A percentile compares a stretch with the other conserved stretches of the same genome.
phyloP scores from a whole-genome alignment of 37 sponge, comb jelly and placozoan genomes.

The Agelas oroides region DNA sequence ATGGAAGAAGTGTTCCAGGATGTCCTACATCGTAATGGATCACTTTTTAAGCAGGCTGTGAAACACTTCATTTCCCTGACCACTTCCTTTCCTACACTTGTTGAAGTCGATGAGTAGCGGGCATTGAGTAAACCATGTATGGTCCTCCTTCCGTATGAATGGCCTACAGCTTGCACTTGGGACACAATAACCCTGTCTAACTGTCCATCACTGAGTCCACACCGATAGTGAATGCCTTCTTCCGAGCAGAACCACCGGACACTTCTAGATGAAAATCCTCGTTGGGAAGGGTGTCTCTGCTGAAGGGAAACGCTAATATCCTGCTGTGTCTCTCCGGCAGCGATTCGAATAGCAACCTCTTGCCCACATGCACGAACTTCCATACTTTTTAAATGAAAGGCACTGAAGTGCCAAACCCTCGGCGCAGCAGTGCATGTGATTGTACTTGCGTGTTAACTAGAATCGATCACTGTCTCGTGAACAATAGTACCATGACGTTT shows the following conservation, averaged over 20 bases:
- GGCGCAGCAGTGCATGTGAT: too few relatives aligned
- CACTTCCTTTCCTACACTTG: background rate
- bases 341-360: slow-evolving; percentile 1
- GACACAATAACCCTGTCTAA: slow-evolving; percentile 8
- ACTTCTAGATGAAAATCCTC: too few relatives aligned
- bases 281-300: background rate
- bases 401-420: too few relatives aligned
- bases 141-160: too few relatives aligned
- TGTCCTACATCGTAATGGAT: slow-evolving; percentile 8
- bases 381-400: slow-evolving; percentile 1
- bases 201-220: slow-evolving; percentile 16
- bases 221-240: slow-evolving; percentile 10
- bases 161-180: background rate
- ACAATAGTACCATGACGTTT: too few relatives aligned
- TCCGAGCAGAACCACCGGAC: slow-evolving; percentile 32
- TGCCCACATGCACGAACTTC: background rate
- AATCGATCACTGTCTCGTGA: too few relatives aligned
- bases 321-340: slow-evolving; percentile 15
- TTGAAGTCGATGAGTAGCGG: background rate
- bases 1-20: slow-evolving; percentile 26
- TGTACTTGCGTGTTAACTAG: too few relatives aligned
- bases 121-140: slow-evolving; percentile 1
- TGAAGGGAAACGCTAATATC: slow-evolving; percentile 6
- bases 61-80: background rate
- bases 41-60: slow-evolving; percentile 13